Conservation (phyloP, 2,797 vertebrate genomes). For the Catostomus latipinnis region DNA sequence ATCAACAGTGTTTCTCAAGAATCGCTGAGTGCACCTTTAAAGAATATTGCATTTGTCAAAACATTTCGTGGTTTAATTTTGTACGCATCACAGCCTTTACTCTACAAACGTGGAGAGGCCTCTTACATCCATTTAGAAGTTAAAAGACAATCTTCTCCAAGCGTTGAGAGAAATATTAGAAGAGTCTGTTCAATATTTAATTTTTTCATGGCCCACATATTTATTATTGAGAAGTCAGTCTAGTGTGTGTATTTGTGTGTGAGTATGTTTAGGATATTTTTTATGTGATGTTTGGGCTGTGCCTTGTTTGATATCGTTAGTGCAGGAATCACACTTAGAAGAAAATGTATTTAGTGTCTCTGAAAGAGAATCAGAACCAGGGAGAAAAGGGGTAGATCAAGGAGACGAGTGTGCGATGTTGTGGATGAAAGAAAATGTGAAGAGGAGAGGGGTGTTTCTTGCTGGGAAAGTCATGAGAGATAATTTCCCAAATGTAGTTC, state of each 20-base stretch:
- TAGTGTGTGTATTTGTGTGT: background rate
- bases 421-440: slow-evolving; percentile 7
- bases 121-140: background rate
- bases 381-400: background rate
- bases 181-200: slow-evolving; percentile 21
- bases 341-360: slow-evolving; percentile 9
- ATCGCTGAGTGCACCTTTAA: too few relatives aligned
- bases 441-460: background rate
- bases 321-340: background rate
- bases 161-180: background rate
- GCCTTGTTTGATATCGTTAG: slow-evolving; percentile 7
- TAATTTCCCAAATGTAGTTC: slow-evolving; percentile 18
- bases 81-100: background rate
- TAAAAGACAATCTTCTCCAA: background rate
- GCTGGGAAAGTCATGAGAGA: slow-evolving; percentile 31
- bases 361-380: background rate
- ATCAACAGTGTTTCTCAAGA: too few relatives aligned
- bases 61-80: background rate
- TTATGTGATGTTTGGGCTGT: background rate
- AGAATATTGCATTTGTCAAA: background rate
- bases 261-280: background rate
- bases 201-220: background rate
- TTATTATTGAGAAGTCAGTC: slow-evolving; percentile 13
- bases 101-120: slow-evolving; percentile 2
- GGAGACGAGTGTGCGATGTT: background rate